Evolutionary conservation across 2,888 invertebrate species (phyloP).

Genomic region (Trypoxylon attenuatum): DNA sequence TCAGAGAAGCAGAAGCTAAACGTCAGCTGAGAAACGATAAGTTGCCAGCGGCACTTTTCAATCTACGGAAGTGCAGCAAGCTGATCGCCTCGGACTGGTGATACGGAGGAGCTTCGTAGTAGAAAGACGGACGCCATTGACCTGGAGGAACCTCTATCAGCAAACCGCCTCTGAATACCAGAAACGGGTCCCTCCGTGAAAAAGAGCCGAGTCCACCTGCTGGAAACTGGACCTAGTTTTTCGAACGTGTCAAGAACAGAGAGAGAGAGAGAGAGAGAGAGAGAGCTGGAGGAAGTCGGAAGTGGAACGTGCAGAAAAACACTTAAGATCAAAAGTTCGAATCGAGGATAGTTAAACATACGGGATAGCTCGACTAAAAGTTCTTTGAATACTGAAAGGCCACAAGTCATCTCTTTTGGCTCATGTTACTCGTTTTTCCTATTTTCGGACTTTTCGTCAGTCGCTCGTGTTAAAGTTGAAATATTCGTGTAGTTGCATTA

Average conservation of each 20-base stretch:
- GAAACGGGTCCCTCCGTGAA: background rate
- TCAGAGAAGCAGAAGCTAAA: too few species aligned
- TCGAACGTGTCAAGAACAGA: too few species aligned
- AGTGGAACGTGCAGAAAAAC: too few species aligned
- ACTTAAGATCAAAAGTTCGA: background rate
- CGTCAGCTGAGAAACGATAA: conserved; percentile 27
- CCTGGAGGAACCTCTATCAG: background rate
- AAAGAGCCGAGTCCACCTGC: background rate
- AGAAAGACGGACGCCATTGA: background rate
- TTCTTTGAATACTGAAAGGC: too few species aligned
- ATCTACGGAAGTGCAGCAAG: conserved; percentile 57
- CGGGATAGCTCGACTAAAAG: too few species aligned
- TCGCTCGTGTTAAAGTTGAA: too few species aligned
- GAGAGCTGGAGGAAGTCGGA: background rate
- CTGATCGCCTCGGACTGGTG: conserved; percentile 20
- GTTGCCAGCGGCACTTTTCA: conserved; percentile 52
- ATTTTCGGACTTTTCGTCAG: too few species aligned
- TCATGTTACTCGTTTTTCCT: too few species aligned
- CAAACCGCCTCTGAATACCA: background rate
- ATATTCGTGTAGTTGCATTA: too few species aligned
- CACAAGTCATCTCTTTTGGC: too few species aligned
- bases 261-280: background rate
- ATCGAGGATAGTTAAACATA: background rate
- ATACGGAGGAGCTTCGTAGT: conserved; percentile 9
- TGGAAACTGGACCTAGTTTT: background rate